A percentile compares a stretch with the other conserved stretches of the same genome.
These are phyloP conservation scores for Chionoecetes opilio DNA, from an alignment of 1,140 invertebrate species.

Conservation along the genomic window DNA sequence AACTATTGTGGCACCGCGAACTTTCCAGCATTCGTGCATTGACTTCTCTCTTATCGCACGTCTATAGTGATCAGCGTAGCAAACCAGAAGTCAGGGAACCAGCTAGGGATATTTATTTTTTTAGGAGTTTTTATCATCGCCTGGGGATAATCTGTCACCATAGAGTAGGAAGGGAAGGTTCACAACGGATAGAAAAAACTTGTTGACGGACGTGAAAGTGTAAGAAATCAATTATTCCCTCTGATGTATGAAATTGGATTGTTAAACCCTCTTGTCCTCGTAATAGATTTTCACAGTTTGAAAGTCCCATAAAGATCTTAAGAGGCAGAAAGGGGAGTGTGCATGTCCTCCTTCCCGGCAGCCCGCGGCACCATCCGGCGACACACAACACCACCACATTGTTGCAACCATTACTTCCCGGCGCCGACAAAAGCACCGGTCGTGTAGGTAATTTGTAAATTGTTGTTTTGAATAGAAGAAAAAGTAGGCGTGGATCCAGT, in stretches of 20 bases:
- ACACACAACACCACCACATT: not conserved
- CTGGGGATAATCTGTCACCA: no score
- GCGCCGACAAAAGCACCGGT: constrained; percentile 13
- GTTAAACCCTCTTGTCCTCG: not conserved
- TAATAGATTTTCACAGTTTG: not conserved
- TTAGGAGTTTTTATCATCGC: not conserved
- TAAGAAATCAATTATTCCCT: not conserved
- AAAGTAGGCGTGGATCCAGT: not conserved
- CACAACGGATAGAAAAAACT: not conserved
- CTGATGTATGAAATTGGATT: not conserved
- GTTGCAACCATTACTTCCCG: not conserved
- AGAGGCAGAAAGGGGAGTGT: not conserved
- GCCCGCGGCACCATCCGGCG: not conserved
- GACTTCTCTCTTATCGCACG: not conserved
- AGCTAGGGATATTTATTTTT: not conserved
- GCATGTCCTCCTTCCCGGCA: not conserved
- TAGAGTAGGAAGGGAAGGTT: not conserved
- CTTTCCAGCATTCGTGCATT: no score
- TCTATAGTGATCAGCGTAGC: not conserved
- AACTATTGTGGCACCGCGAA: no score
- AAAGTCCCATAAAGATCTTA: not conserved
- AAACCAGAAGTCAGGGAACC: not conserved
- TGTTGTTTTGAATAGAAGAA: not conserved
- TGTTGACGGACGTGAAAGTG: not conserved
- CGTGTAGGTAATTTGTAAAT: constrained; percentile 10